Percentiles rank a stretch among this genome's conserved stretches.
These are phyloP conservation scores for Anser cygnoides DNA, from an alignment of 2,113 vertebrate genomes.

Conservation along the genomic window DNA sequence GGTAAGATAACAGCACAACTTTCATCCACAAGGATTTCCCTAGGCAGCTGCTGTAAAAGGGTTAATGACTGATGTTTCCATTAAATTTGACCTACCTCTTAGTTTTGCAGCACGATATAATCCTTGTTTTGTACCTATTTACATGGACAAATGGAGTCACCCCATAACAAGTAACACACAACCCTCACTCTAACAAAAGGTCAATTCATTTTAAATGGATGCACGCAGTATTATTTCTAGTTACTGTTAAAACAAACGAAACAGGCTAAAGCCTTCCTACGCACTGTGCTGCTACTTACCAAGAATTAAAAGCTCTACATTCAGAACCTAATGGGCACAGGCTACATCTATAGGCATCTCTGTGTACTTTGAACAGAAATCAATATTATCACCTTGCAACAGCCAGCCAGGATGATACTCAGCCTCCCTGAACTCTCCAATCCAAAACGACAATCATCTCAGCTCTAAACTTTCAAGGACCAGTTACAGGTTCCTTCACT, in stretches of 20 bases:
- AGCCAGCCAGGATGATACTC: constrained; percentile 17
- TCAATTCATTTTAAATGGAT: constrained; percentile 66
- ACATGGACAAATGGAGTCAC: constrained; percentile 66
- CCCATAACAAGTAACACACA: constrained; percentile 14
- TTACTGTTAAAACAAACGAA: background rate
- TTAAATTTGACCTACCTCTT: constrained; percentile 74
- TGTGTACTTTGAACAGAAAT: constrained; percentile 48
- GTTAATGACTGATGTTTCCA: constrained; percentile 77
- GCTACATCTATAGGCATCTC: constrained; percentile 18
- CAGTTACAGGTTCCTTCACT: background rate
- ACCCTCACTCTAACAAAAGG: constrained; percentile 37
- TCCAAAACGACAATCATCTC: background rate
- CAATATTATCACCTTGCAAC: constrained; percentile 36
- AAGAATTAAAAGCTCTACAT: constrained; percentile 62
- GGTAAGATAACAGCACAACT: constrained; percentile 6
- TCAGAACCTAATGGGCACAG: constrained; percentile 19
- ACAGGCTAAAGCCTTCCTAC: constrained; percentile 19
- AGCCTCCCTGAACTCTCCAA: background rate
- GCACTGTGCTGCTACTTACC: constrained; percentile 36
- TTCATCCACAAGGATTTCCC: constrained; percentile 51
- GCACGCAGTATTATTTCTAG: constrained; percentile 31
- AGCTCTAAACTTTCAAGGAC: background rate
- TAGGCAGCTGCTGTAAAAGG: constrained; percentile 67
- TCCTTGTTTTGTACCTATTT: constrained; percentile 65
- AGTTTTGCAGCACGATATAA: constrained; percentile 58